Evolutionary conservation across 2,888 invertebrate genomes (phyloP).

Genomic region (Scrobipalpa atriplicella): DNA sequence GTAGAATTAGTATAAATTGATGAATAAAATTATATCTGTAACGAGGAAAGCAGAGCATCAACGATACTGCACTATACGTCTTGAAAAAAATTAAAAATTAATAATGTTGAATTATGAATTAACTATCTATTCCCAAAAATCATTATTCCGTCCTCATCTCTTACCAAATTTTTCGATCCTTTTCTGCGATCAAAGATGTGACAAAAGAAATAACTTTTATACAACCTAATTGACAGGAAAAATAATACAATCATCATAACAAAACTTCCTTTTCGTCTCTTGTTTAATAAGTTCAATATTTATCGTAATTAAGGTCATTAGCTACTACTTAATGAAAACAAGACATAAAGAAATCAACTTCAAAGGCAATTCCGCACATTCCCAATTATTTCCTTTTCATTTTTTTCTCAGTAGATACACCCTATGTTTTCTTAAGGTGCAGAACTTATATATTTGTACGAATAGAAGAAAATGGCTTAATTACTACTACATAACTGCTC

Average conservation of each 20-base stretch:
- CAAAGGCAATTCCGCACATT: conserved; percentile 28
- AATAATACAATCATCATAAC: not conserved
- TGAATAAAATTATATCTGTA: no score
- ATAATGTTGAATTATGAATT: no score
- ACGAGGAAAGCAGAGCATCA: no score
- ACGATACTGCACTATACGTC: no score
- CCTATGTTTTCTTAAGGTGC: conserved; percentile 1
- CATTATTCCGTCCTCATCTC: no score
- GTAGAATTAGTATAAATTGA: no score
- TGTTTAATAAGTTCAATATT: conserved; percentile 22
- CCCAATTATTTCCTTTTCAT: not conserved
- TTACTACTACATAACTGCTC: no score
- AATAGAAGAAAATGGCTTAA: no score
- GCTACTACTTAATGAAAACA: conserved; percentile 32
- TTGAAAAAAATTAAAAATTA: no score
- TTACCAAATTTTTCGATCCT: no score
- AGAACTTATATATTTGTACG: not conserved
- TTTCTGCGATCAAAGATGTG: no score
- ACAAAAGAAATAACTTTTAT: not conserved
- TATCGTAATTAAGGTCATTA: conserved; percentile 27
- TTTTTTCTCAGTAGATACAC: conserved; percentile 4
- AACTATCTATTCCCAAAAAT: no score
- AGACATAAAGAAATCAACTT: conserved; percentile 32
- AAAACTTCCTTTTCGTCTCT: not conserved
- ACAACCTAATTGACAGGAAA: not conserved